Base-by-base conservation (phyloP, 2,113 vertebrate species). In the Hyperopisus bebe region DNA sequence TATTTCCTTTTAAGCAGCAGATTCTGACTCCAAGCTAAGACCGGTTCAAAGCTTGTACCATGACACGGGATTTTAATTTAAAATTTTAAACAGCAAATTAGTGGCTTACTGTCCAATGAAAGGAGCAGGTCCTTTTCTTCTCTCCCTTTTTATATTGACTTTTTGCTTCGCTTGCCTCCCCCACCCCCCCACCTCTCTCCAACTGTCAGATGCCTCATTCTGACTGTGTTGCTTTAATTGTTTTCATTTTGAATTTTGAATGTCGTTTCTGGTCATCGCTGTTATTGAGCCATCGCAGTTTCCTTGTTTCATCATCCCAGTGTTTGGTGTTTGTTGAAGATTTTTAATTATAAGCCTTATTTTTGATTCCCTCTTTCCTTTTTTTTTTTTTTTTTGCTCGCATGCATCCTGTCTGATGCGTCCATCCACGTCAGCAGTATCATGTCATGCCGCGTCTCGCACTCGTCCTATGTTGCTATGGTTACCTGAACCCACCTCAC, bases 381-480 rank as follows among this genome's bases (percentile, higher is more conserved):
- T 53, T 19, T 53, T 53, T 0, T 53, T 55, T 24, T 94, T 92
- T 87, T 91, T 92, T 94, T 96, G 96, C 95, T 95, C 95, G 94
- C 17, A 31, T 92, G 89, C 93, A 90, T 93, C 90, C 91, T 90
- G 95, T 96, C 96, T 96, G 84, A 93, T 95, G 94, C 95, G 5
- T 90, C 35, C 84, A 50, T 50, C 92, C 96, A 97, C 95, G 96
- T 95, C 96, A 97, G 96, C 93, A 95, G 96, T 96, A 95, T 97
- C 96, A 97, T 96, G 94, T 96, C 97, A 97, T 96, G 95, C 96
- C 97, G 97, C 95, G 93, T 97, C 94, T 95, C 96, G 95, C 95
- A 95, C 91, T 93, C 96, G 95, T 94, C 94, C 94, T 96, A 95
- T 96, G 95, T 96, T 96, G 94, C 97, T 97, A 96, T 96, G 97